Evolutionary conservation across 2,797 vertebrate genomes (phyloP), one percentile per base, ranked within the genome.

Genomic region (Leuciscus waleckii): DNA sequence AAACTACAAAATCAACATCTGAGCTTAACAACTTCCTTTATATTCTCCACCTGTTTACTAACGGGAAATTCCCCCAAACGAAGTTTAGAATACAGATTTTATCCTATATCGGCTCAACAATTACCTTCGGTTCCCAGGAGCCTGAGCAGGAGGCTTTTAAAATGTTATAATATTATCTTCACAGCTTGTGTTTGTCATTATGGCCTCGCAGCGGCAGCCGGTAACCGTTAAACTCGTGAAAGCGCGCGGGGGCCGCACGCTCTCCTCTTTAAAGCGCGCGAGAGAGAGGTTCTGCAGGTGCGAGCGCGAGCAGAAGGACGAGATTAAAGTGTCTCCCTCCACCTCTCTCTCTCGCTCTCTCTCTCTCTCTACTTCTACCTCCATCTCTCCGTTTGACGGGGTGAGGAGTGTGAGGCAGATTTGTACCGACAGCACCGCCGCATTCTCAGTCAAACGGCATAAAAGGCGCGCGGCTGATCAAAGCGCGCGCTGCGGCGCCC

Each of bases 371-470:
- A n/a, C 83, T 73, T 68, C 91, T 56, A 37, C 86, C 68, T 76
- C 90, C 67, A 70, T 91, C 89, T 81, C 79, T 69, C 37, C 46
- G 46, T 86, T 74, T 87, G 85, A 77, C 85, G 81, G 89, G 71
- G 70, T 85, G 89, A 91, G 88, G 89, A 89, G 90, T 88, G 87
- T 92, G 94, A 94, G 90, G 93, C 84, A 93, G 93, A 95, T 95
- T 95, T 95, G 94, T 95, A 93, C 92, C 94, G 94, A 95, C 95
- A 95, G 95, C 93, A 94, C 92, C 92, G 93, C 91, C 92, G 94
- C 93, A 89, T 93, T 92, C 93, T 91, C 93, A 95, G 94, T 95
- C 95, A 94, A 93, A 93, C 91, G 90, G 91, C 92, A 94, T 95
- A 94, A 95, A 95, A 95, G 95, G 89, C 93, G 92, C 89, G 81